These are phyloP conservation scores for Lepidocyrtinus sp. DNA, from an alignment of 2,888 invertebrate genomes.

Conservation along the genomic window DNA sequence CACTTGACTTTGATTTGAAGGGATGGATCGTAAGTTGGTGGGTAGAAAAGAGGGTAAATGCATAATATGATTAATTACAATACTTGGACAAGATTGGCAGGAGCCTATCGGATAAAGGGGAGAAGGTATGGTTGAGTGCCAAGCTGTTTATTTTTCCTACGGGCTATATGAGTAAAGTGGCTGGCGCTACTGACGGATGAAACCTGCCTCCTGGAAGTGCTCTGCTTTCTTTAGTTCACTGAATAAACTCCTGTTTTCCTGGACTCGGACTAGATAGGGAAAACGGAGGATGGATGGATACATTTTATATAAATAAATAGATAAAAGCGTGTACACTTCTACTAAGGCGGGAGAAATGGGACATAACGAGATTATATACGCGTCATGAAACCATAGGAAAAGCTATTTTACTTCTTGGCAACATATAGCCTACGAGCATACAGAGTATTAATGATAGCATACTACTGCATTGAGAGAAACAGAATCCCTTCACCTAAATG, in stretches of 20 bases:
- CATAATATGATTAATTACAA: conserved; percentile 58
- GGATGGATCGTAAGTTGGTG: conserved; percentile 42
- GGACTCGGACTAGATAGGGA: neutral
- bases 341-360: conserved; percentile 10
- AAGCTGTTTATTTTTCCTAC: conserved; percentile 28
- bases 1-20: conserved; percentile 12
- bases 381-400: conserved; percentile 18
- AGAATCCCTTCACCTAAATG: no score
- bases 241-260: neutral
- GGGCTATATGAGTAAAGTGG: conserved; percentile 14
- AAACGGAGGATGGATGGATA: conserved; percentile 14
- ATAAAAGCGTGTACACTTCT: neutral
- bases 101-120: conserved; percentile 8
- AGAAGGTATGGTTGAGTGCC: conserved; percentile 2
- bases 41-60: conserved; percentile 22
- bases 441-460: no score
- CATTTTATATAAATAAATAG: neutral
- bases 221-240: neutral
- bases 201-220: conserved; percentile 16
- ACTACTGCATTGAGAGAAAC: conserved; percentile 13
- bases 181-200: conserved; percentile 14
- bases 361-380: conserved; percentile 20
- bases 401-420: conserved; percentile 15
- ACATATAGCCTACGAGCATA: no score
- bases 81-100: conserved; percentile 53